Conservation (phyloP, 1,140 invertebrate species). For the Drosophila punjabiensis region DNA sequence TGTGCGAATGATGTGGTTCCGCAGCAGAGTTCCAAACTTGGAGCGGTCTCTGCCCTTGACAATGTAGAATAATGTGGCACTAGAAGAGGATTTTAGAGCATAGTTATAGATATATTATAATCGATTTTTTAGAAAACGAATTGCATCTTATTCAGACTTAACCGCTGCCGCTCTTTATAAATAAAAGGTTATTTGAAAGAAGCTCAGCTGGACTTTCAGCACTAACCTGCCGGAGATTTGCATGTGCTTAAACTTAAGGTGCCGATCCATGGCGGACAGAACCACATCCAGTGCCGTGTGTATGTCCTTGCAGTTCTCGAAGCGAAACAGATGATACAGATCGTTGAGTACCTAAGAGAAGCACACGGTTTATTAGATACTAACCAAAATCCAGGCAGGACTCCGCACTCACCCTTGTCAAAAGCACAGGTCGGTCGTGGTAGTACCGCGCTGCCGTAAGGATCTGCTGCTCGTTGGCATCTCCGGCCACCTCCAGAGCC, state of each 20-base stretch:
- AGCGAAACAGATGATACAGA: conserved; percentile 95
- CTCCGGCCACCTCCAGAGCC: conserved; percentile 93
- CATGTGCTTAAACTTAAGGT: conserved; percentile 93
- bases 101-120: not conserved
- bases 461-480: conserved; percentile 96
- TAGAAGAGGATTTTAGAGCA: conserved; percentile 85
- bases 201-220: too few species aligned
- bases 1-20: conserved; percentile 92
- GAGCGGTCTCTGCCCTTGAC: conserved; percentile 93
- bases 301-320: conserved; percentile 90
- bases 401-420: conserved; percentile 87
- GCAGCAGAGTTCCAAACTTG: conserved; percentile 89
- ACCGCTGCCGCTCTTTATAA: too few species aligned
- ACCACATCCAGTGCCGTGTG: conserved; percentile 91
- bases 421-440: conserved; percentile 91
- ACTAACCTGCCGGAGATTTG: conserved; percentile 98
- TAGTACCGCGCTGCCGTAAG: conserved; percentile 92
- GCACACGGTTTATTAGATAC: not conserved
- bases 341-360: conserved; percentile 92
- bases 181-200: too few species aligned
- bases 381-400: not conserved
- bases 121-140: not conserved
- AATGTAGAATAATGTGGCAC: conserved; percentile 97
- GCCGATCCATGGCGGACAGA: conserved; percentile 94
- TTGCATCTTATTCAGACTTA: too few species aligned